A percentile compares a stretch with the other conserved stretches of the same genome.
These are phyloP conservation scores for Theristicus caerulescens DNA, from an alignment of 2,113 vertebrate genomes.

Conservation along the genomic window DNA sequence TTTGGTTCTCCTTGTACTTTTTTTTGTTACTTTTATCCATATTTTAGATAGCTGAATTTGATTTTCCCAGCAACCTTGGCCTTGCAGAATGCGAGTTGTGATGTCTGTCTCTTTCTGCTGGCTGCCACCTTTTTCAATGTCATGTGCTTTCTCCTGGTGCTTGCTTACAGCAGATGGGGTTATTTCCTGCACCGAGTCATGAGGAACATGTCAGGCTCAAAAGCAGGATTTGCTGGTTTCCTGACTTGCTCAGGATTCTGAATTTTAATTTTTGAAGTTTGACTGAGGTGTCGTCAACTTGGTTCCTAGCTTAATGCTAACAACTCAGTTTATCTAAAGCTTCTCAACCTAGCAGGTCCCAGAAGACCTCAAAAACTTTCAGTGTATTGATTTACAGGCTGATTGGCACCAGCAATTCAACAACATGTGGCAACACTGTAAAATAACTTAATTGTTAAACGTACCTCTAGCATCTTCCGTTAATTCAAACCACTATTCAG, in stretches of 20 bases:
- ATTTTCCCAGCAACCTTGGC: background rate
- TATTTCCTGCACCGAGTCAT: background rate
- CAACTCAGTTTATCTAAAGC: background rate
- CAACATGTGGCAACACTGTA: background rate
- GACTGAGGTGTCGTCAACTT: background rate
- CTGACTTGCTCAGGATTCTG: background rate
- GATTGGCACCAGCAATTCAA: background rate
- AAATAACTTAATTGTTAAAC: background rate
- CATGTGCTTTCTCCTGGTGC: background rate
- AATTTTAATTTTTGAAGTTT: background rate
- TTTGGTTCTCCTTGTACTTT: constrained; percentile 13
- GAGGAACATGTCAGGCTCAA: background rate
- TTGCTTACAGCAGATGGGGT: background rate
- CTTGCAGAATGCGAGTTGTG: background rate
- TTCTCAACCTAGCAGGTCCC: background rate
- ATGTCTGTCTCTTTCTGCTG: background rate
- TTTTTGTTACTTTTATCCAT: background rate
- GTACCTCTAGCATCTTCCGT: background rate
- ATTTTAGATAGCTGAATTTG: background rate
- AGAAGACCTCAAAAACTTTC: background rate
- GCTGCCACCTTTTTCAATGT: background rate
- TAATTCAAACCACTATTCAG: background rate
- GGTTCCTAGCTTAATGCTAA: background rate
- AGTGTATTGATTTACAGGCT: background rate
- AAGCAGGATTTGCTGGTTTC: background rate